phyloP scores from a whole-genome alignment of 2,888 invertebrate species.

The Leptopilina myrica region DNA sequence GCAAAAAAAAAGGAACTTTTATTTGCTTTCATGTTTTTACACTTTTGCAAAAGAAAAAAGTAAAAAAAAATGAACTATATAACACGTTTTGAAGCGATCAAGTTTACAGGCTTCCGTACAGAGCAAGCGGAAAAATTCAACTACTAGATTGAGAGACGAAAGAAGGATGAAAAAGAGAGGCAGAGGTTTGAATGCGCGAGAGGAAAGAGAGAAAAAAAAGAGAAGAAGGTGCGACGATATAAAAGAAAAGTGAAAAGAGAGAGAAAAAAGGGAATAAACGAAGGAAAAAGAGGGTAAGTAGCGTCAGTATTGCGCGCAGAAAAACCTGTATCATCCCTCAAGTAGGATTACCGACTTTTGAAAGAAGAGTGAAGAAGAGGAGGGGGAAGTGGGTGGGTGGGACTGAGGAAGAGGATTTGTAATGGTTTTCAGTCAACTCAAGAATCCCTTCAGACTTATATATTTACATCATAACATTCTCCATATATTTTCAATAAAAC shows the following conservation, averaged over 20 bases:
- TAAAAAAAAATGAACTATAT: constrained; percentile 37
- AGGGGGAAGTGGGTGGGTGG: not conserved
- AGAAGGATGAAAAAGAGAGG: not conserved
- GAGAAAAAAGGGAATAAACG: constrained; percentile 18
- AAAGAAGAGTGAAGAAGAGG: too few species aligned
- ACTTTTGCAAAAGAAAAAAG: constrained; percentile 10
- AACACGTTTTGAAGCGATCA: constrained; percentile 45
- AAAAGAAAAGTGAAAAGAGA: constrained; percentile 21
- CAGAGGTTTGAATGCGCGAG: not conserved
- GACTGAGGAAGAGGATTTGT: not conserved
- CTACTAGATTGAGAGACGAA: constrained; percentile 18
- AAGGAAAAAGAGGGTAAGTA: constrained; percentile 28
- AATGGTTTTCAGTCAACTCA: constrained; percentile 36
- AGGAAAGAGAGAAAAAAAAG: constrained; percentile 22
- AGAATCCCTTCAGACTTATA: constrained; percentile 24
- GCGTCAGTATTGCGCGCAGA: constrained; percentile 50
- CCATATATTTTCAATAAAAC: not conserved
- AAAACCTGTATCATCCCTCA: constrained; percentile 51
- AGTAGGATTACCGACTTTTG: constrained; percentile 40
- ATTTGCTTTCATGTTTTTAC: not conserved
- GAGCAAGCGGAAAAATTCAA: constrained; percentile 19
- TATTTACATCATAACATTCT: constrained; percentile 23
- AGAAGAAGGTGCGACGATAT: not conserved
- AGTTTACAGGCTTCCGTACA: constrained; percentile 46
- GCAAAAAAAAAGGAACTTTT: not conserved